Conservation (phyloP, 2,797 vertebrate species). For the Enteromius radiatus region DNA sequence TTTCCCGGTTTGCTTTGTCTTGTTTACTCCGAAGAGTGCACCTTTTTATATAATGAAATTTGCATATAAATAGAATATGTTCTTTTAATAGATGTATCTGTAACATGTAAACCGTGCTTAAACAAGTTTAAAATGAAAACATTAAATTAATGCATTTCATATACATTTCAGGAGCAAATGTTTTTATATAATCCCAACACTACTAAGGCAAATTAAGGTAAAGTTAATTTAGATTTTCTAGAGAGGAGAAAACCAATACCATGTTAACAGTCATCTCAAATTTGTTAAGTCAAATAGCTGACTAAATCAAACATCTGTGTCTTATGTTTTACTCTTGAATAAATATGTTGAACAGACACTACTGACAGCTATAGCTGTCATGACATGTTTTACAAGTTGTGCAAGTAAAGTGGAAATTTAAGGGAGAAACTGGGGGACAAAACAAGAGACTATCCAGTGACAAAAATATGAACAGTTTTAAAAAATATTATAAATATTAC, state of each 20-base stretch:
- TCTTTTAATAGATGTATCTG: neutral
- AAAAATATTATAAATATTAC: neutral
- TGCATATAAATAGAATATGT: neutral
- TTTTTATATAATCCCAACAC: neutral
- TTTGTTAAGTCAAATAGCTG: neutral
- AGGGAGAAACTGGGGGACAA: neutral
- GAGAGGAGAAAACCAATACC: neutral
- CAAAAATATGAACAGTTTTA: neutral
- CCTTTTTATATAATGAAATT: neutral
- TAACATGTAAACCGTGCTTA: neutral
- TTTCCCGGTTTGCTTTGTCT: neutral
- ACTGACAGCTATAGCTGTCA: neutral
- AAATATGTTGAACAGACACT: neutral
- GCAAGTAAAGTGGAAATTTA: neutral
- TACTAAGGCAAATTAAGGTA: neutral
- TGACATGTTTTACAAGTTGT: slow-evolving; percentile 12
- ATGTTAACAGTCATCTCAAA: neutral
- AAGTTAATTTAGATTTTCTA: neutral
- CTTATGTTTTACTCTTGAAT: neutral
- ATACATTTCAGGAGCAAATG: neutral
- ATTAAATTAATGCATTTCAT: neutral
- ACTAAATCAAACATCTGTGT: neutral
- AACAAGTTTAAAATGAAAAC: neutral
- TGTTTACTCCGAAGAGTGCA: neutral
- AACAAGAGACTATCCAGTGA: neutral